Percentiles rank a stretch among this genome's conserved stretches.
Evolutionary conservation across 2,888 invertebrate genomes (phyloP).

Genomic region (Octodonta nipae): DNA sequence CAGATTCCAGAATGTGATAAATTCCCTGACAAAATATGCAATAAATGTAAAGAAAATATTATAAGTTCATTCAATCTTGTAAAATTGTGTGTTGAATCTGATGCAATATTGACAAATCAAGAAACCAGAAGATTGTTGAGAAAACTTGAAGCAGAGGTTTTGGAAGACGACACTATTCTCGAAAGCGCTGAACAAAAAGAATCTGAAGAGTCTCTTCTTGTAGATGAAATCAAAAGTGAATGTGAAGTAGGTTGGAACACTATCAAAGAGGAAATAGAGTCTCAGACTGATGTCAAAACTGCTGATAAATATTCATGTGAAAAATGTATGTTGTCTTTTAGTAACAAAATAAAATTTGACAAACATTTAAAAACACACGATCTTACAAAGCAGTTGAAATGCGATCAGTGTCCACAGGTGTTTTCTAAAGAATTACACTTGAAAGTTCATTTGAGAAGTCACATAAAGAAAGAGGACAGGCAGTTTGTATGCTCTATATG

Average conservation of each 20-base stretch:
- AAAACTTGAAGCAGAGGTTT: slow-evolving; percentile 19
- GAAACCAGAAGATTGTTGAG: slow-evolving; percentile 18
- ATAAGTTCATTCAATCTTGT: no score
- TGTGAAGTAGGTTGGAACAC: not conserved
- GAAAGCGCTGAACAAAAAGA: slow-evolving; percentile 8
- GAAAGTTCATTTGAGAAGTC: slow-evolving; percentile 19
- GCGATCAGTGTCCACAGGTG: slow-evolving; percentile 18
- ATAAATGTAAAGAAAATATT: slow-evolving; percentile 13
- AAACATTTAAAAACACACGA: slow-evolving; percentile 20
- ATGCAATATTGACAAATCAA: slow-evolving; percentile 15
- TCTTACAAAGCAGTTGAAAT: slow-evolving; percentile 19
- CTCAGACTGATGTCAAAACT: not conserved
- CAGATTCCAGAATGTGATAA: slow-evolving; percentile 15
- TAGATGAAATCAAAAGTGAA: slow-evolving; percentile 9
- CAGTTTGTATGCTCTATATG: slow-evolving; percentile 21
- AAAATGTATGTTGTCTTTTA: slow-evolving; percentile 17
- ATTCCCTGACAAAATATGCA: slow-evolving; percentile 17
- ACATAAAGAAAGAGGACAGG: slow-evolving; percentile 19
- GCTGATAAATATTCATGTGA: slow-evolving; percentile 19
- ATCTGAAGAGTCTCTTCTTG: slow-evolving; percentile 6
- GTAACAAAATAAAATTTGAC: slow-evolving; percentile 19
- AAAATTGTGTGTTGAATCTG: slow-evolving; percentile 17
- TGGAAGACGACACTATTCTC: slow-evolving; percentile 14
- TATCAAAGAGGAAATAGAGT: not conserved
- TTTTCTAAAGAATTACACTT: slow-evolving; percentile 18